These are phyloP conservation scores for Drosophila lowei DNA, from an alignment of 1,140 invertebrate genomes.

Conservation along the genomic window DNA sequence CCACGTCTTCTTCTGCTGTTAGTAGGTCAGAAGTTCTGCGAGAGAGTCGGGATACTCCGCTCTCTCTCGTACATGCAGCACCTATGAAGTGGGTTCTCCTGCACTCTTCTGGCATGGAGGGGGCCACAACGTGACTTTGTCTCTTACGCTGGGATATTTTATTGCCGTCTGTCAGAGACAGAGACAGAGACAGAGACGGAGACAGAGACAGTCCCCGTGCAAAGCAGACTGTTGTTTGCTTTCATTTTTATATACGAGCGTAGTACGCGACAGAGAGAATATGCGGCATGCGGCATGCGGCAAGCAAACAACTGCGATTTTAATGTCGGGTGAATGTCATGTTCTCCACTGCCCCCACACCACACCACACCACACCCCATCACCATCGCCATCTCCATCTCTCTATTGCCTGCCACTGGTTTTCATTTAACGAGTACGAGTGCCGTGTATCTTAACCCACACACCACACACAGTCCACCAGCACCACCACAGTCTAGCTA, in stretches of 20 bases:
- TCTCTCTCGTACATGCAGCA: slow-evolving; percentile 41
- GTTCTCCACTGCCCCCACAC: slow-evolving; percentile 46
- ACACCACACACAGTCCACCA: too few species aligned
- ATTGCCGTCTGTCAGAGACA: slow-evolving; percentile 47
- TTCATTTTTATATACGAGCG: slow-evolving; percentile 64
- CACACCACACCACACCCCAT: not conserved
- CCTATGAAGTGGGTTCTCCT: not conserved
- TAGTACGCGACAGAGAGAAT: too few species aligned
- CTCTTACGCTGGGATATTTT: slow-evolving; percentile 72
- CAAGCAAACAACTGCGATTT: slow-evolving; percentile 56
- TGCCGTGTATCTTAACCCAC: too few species aligned
- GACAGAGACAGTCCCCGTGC: too few species aligned
- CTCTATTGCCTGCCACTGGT: slow-evolving; percentile 60
- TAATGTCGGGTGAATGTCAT: slow-evolving; percentile 76
- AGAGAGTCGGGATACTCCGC: slow-evolving; percentile 58
- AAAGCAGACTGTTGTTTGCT: slow-evolving; percentile 47
- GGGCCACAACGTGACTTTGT: slow-evolving; percentile 72
- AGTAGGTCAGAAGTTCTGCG: slow-evolving; percentile 77
- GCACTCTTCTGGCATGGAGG: slow-evolving; percentile 4
- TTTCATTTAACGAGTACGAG: slow-evolving; percentile 57
- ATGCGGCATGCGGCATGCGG: slow-evolving; percentile 2
- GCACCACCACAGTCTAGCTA: too few species aligned
- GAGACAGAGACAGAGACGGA: not conserved
- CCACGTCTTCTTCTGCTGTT: slow-evolving; percentile 29
- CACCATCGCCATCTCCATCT: not conserved